Conservation (phyloP, 2,797 vertebrate genomes). For the Nannoperca australis region DNA sequence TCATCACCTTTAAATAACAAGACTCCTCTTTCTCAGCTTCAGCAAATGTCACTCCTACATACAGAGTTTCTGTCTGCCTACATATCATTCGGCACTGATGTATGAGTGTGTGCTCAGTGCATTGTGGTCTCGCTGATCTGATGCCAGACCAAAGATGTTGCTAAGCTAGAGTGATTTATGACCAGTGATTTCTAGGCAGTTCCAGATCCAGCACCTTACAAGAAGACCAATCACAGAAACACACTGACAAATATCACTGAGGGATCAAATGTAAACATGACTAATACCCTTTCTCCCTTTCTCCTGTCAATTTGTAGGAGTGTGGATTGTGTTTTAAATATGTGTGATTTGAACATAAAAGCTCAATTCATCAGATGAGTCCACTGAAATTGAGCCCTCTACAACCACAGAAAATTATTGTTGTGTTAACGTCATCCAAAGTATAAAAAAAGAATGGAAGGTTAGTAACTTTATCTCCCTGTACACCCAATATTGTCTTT, state of each 20-base stretch:
- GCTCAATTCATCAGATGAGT: background rate
- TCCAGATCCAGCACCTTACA: conserved; percentile 20
- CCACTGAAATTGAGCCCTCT: background rate
- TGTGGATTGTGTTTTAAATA: conserved; percentile 6
- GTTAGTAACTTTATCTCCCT: background rate
- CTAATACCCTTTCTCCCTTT: background rate
- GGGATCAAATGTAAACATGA: conserved; percentile 22
- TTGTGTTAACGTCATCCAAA: background rate
- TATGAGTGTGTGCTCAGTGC: background rate
- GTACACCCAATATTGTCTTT: background rate
- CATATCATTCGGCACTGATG: background rate
- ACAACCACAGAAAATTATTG: background rate
- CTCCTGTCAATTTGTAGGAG: conserved; percentile 8
- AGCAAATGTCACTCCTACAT: background rate
- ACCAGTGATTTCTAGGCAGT: conserved; percentile 32
- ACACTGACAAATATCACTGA: conserved; percentile 25
- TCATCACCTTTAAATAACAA: conserved; percentile 10
- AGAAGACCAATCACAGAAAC: conserved; percentile 15
- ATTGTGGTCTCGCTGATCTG: background rate
- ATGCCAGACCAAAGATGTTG: conserved; percentile 10
- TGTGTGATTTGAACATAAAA: conserved; percentile 7
- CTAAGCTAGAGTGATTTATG: conserved; percentile 35
- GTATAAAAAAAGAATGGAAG: background rate
- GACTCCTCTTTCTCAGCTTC: background rate
- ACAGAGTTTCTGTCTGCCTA: background rate